Evolutionary conservation across 2,113 vertebrate genomes (phyloP).

Genomic region (Odontesthes bonariensis): DNA sequence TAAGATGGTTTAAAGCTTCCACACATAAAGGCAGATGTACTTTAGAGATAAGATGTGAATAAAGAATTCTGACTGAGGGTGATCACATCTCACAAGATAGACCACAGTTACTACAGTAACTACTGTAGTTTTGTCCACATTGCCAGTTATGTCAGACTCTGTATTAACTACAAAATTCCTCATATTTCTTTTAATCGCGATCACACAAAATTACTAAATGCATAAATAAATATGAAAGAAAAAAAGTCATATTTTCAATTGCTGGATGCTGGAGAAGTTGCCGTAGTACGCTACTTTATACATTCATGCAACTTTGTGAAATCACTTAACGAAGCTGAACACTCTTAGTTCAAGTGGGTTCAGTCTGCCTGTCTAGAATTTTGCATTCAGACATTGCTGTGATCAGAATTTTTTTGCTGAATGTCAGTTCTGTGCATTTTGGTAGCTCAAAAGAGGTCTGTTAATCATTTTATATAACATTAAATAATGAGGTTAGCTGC

Average conservation of each 20-base stretch:
- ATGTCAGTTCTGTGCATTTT: slow-evolving; percentile 2
- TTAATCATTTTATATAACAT: background rate
- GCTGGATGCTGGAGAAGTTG: slow-evolving; percentile 26
- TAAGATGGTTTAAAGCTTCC: no score
- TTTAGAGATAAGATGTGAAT: no score
- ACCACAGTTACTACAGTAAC: no score
- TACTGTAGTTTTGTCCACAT: no score
- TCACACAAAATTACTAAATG: background rate
- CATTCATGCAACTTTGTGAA: slow-evolving; percentile 29
- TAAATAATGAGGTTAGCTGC: no score
- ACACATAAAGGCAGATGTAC: no score
- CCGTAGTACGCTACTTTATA: slow-evolving; percentile 1
- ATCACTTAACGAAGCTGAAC: slow-evolving; percentile 39
- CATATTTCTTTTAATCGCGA: background rate
- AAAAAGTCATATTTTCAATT: background rate
- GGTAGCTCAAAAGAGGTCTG: background rate
- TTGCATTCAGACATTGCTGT: slow-evolving; percentile 37
- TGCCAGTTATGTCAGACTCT: no score
- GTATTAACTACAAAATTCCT: background rate
- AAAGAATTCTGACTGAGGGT: no score
- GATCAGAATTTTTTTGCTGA: background rate
- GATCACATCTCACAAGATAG: no score
- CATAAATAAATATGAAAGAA: background rate
- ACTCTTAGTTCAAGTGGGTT: background rate
- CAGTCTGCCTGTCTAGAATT: slow-evolving; percentile 17